Conservation (phyloP, 2,888 invertebrate genomes). For the Steromphala cineraria region DNA sequence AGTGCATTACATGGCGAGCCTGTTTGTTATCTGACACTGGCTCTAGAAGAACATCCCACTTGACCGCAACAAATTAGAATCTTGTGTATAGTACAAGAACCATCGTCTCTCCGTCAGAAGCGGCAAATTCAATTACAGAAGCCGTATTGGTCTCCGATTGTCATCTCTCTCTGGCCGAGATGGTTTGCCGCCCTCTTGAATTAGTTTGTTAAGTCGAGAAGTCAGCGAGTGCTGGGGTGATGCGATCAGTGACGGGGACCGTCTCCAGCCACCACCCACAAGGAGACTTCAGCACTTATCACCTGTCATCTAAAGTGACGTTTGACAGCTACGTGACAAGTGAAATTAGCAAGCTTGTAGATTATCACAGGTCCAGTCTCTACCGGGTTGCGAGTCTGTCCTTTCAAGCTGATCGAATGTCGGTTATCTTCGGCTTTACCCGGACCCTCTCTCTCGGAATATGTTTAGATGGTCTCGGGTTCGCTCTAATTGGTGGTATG, state of each 20-base stretch:
- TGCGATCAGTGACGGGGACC: neutral
- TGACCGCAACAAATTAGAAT: too few relatives aligned
- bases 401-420: neutral
- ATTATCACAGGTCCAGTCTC: neutral
- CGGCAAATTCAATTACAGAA: neutral
- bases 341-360: conserved; percentile 3
- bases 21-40: too few relatives aligned
- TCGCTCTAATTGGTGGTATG: conserved; percentile 4
- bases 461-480: neutral
- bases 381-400: neutral
- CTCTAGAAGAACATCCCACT: too few relatives aligned
- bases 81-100: too few relatives aligned
- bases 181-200: neutral
- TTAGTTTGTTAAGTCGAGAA: neutral
- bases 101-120: neutral
- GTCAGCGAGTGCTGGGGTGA: neutral
- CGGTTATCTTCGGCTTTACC: conserved; percentile 6
- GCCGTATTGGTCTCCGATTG: neutral
- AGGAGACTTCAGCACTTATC: neutral
- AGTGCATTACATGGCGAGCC: too few relatives aligned
- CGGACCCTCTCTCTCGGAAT: neutral
- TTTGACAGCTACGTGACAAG: conserved; percentile 20
- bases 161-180: neutral
- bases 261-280: neutral
- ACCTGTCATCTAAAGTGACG: conserved; percentile 14